These are phyloP conservation scores for Hydra vulgaris DNA, from an alignment of 30 jellyfish, hydroid and myxozoan species.

Conservation along the genomic window DNA sequence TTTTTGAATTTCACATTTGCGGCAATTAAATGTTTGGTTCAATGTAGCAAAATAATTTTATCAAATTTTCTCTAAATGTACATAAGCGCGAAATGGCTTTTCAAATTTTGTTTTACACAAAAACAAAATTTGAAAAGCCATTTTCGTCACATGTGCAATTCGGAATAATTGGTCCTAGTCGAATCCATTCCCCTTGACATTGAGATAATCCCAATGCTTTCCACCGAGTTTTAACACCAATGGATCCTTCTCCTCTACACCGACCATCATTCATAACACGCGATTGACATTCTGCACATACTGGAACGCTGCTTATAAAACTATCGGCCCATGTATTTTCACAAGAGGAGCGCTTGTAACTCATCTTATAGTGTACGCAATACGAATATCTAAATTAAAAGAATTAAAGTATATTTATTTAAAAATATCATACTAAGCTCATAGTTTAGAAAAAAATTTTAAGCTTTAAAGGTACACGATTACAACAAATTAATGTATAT, in stretches of 20 bases:
- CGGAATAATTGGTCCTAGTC: slow-evolving; percentile 87
- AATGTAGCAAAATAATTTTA: no score
- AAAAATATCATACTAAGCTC: no score
- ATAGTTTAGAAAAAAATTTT: no score
- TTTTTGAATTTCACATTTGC: no score
- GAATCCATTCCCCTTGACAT: slow-evolving; percentile 92
- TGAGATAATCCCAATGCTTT: slow-evolving; percentile 74
- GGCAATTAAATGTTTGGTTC: no score
- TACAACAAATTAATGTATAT: no score
- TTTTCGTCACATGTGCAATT: slow-evolving; percentile 78
- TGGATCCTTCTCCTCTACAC: slow-evolving; percentile 94
- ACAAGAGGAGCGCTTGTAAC: slow-evolving; percentile 37
- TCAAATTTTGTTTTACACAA: slow-evolving; percentile 42
- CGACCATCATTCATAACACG: slow-evolving; percentile 79
- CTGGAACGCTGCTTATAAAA: slow-evolving; percentile 46
- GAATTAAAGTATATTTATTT: background rate
- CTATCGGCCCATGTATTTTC: slow-evolving; percentile 74
- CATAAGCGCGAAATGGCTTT: no score
- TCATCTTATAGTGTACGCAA: slow-evolving; percentile 16
- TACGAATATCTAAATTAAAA: slow-evolving; percentile 10
- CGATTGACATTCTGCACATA: slow-evolving; percentile 89
- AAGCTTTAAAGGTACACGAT: no score
- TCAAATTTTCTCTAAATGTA: no score
- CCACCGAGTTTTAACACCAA: slow-evolving; percentile 82
- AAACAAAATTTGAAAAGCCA: slow-evolving; percentile 70